Conservation (phyloP, 2,113 vertebrate species). For the Hemiscyllium ocellatum region DNA sequence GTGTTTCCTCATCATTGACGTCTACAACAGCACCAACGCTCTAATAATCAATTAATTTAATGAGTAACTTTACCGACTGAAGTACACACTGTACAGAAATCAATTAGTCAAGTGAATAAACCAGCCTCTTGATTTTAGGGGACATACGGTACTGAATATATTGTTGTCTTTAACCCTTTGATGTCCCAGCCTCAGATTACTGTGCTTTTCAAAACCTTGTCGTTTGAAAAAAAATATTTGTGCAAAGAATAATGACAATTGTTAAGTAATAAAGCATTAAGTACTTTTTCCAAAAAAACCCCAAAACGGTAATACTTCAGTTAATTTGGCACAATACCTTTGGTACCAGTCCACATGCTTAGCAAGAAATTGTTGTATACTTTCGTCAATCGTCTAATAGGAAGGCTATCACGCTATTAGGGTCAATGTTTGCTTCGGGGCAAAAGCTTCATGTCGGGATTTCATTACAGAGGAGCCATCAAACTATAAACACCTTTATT, state of each 20-base stretch:
- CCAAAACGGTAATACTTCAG: background rate
- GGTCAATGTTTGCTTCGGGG: constrained; percentile 24
- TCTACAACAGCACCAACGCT: constrained; percentile 3
- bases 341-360: background rate
- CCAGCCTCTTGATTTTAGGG: constrained; percentile 27
- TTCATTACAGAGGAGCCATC: constrained; percentile 18
- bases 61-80: constrained; percentile 29
- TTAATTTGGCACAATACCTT: background rate
- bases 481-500: background rate
- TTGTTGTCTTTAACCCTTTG: constrained; percentile 27
- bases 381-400: background rate
- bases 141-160: constrained; percentile 25
- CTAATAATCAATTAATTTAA: constrained; percentile 35
- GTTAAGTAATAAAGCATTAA: background rate
- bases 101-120: constrained; percentile 34
- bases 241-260: background rate
- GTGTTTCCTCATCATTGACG: constrained; percentile 29
- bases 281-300: background rate
- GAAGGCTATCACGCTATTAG: background rate
- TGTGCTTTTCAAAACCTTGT: background rate
- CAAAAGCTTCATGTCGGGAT: background rate
- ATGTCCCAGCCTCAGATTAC: background rate
- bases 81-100: constrained; percentile 33
- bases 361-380: background rate
- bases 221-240: constrained; percentile 23